phyloP scores from a whole-genome alignment of 2,888 invertebrate genomes.

The Melanophora roralis region DNA sequence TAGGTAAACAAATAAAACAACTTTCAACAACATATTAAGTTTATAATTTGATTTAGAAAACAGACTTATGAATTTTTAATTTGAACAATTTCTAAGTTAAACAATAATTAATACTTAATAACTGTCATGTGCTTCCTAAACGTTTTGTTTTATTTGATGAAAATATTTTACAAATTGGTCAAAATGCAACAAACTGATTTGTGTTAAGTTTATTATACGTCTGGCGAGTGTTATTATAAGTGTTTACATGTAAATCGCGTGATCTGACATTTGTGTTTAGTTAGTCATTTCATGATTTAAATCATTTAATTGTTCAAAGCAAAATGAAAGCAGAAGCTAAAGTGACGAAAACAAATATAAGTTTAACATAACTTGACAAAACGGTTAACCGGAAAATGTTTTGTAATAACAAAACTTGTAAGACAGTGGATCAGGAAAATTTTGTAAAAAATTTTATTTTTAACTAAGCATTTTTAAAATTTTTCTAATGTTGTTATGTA shows the following conservation, averaged over 20 bases:
- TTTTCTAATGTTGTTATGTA: too few relatives aligned
- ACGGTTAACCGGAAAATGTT: conserved; percentile 28
- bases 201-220: conserved; percentile 24
- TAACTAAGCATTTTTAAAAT: too few relatives aligned
- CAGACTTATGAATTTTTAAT: too few relatives aligned
- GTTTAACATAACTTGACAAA: conserved; percentile 57
- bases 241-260: conserved; percentile 53
- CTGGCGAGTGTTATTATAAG: conserved; percentile 38
- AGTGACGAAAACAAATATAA: conserved; percentile 30
- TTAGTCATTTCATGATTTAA: conserved; percentile 64
- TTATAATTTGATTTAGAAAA: conserved; percentile 1
- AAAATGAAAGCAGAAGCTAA: conserved; percentile 18
- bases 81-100: too few relatives aligned
- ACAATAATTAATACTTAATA: conserved; percentile 18
- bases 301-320: conserved; percentile 71
- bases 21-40: neutral
- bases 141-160: neutral
- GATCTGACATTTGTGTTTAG: conserved; percentile 48
- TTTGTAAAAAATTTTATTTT: neutral
- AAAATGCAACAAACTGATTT: conserved; percentile 37
- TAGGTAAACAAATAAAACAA: neutral
- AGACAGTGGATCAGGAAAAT: conserved; percentile 15
- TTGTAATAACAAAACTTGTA: conserved; percentile 2
- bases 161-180: neutral
- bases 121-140: conserved; percentile 31